A percentile compares a stretch with the other conserved stretches of the same genome.
Evolutionary conservation across 2,888 invertebrate species (phyloP).

Genomic region (Oligia latruncula): DNA sequence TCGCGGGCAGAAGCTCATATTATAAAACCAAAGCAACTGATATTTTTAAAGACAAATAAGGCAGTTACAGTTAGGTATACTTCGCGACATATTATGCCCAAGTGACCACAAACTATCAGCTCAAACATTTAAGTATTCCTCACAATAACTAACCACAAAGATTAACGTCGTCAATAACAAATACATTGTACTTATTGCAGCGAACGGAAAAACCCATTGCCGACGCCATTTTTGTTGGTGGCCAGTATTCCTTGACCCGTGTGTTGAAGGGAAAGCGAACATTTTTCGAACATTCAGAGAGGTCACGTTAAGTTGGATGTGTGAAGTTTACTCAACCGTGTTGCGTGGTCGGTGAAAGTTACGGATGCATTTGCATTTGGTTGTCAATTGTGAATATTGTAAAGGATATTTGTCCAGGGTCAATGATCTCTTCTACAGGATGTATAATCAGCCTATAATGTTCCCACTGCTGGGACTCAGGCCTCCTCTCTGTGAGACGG

Average conservation of each 20-base stretch:
- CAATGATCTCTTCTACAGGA: constrained; percentile 27
- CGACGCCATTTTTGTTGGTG: constrained; percentile 38
- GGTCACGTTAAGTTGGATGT: constrained; percentile 49
- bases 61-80: background rate
- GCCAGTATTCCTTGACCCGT: constrained; percentile 52
- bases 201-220: constrained; percentile 66
- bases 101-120: constrained; percentile 29
- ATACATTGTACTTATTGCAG: constrained; percentile 60
- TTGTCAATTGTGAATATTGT: constrained; percentile 45
- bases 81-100: background rate
- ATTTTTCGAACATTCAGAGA: constrained; percentile 14
- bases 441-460: background rate
- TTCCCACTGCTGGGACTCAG: no score
- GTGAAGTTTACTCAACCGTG: constrained; percentile 61
- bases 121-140: constrained; percentile 54
- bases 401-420: constrained; percentile 43
- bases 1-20: no score
- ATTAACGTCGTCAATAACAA: constrained; percentile 66
- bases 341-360: constrained; percentile 68
- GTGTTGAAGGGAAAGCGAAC: constrained; percentile 9
- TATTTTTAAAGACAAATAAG: background rate
- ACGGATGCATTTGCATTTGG: constrained; percentile 64
- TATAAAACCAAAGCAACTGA: background rate
- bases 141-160: constrained; percentile 55
- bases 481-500: no score